Evolutionary conservation across 2,888 invertebrate species (phyloP), one percentile per base, ranked within the genome.

Genomic region (Yponomeuta evonymella): DNA sequence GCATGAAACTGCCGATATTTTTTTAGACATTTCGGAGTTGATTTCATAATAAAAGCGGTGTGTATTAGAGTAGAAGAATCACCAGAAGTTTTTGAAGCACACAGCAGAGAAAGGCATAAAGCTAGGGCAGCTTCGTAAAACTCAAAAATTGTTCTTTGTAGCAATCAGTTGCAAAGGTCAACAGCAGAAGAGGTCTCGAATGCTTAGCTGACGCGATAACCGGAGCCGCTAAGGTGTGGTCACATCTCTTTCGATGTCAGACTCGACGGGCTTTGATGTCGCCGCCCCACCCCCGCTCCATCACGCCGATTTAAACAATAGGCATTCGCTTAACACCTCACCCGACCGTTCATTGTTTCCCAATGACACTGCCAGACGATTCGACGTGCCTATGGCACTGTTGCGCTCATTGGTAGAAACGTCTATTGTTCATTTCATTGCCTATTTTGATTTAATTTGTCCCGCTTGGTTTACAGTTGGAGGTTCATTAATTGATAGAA

Each of bases 271-370:
- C 79, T 86, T 86, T 85, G 83, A 86, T 81, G 79, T 81, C 72
- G 74, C 84, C 84, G 84, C 77, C 77, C 77, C 75, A 78, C 64
- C 67, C 74, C 75, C 74, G 72, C 75, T 72, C 73, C 67, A 73
- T 76, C 76, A 76, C 76, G 74, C 75, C 71, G 75, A 70, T 73
- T 72, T 80, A 75, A 82, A 84, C 83, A 85, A 86, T 83, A 81
- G 81, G 79, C 79, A 83, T 82, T 81, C 79, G 79, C 77, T 79
- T 79, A 81, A 82, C 82, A 82, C 83, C 80, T 81, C 76, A 79
- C 79, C 77, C 78, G 78, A 81, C 81, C 77, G 79, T 77, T 82
- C 79, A 83, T 81, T 82, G 80, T 81, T 79, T 78, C 76, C 74
- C 48, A 71, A 69, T 72, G 74, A 73, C 75, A 72, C 72, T 72